Evolutionary conservation across 2,797 vertebrate genomes (phyloP), one percentile per base, ranked within the genome.

Genomic region (Pipistrellus pygmaeus): DNA sequence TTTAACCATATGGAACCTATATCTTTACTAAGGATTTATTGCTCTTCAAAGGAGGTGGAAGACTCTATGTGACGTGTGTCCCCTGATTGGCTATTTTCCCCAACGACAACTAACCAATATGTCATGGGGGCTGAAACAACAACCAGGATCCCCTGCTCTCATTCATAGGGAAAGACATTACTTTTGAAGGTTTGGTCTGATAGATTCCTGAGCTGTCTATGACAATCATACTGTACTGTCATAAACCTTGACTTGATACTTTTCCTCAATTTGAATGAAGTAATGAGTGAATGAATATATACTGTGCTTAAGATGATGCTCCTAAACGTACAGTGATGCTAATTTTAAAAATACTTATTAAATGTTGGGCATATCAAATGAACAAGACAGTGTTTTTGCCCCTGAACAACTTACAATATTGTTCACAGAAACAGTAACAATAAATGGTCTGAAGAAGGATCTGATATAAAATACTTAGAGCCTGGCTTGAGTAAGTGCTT

Each of bases 21-120:
- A 13, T 89, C 82, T 80, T 88, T 92, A 46, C 46, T 72, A 30
- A 77, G 68, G 82, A 57, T 80, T 95, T 92, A 90, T 15, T 86
- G 18, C 76, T 95, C 93, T 72, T 85, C 69, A 88, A 62, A 88
- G 48, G 71, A 92, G 21, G 23, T 91, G 23, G 83, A 93, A 91
- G 46, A 94, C 48, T 78, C 8, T 91, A 86, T 85, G 85, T 92
- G 91, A 53, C 41, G 27, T 94, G 75, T 97, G 64, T 94, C 64
- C 92, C 76, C 78, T 93, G 93, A 92, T 80, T 94, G 88, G 64
- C n/a, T 95, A 57, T 89, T 95, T 85, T 90, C 69, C 14, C 48
- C 27, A 68, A 83, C 53, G 25, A 85, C 17, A 92, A 0, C 81
- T 96, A 32, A 80, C 80, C 93, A 64, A 53, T 90, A 30, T 81